phyloP scores from a whole-genome alignment of 2,113 vertebrate genomes.

The Sylvietta virens region DNA sequence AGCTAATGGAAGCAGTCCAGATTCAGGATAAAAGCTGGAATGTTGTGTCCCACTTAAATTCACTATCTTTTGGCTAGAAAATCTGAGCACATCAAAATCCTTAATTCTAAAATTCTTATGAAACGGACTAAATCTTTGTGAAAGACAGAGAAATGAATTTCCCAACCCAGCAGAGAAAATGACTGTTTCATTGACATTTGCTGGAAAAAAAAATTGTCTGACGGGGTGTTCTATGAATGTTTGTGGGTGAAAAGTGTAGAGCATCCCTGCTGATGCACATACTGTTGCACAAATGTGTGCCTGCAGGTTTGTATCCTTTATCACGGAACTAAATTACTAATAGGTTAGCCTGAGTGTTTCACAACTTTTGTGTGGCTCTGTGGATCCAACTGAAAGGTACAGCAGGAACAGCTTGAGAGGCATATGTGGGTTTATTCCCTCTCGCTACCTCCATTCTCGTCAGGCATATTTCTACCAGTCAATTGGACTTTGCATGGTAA shows the following conservation, averaged over 20 bases:
- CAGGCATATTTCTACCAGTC: neutral
- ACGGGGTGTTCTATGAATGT: neutral
- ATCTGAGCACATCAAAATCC: neutral
- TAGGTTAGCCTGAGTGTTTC: neutral
- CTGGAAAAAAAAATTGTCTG: neutral
- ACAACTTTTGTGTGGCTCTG: neutral
- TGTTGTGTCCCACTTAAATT: neutral
- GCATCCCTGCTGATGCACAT: neutral
- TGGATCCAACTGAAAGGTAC: neutral
- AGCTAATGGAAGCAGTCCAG: neutral
- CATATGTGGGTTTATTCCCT: constrained; percentile 31
- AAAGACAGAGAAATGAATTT: neutral
- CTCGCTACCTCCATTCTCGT: neutral
- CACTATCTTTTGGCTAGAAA: neutral
- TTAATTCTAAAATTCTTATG: neutral
- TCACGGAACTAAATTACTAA: neutral
- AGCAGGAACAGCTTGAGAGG: constrained; percentile 24
- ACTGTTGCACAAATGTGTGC: neutral
- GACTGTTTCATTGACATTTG: neutral
- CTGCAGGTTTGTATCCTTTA: neutral
- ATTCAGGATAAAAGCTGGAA: neutral
- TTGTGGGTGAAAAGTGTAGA: neutral
- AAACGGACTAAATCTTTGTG: neutral
- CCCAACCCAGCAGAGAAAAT: neutral
- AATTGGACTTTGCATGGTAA: neutral